Conservation (phyloP, 2,797 vertebrate genomes). For the Poecilia gillii region DNA sequence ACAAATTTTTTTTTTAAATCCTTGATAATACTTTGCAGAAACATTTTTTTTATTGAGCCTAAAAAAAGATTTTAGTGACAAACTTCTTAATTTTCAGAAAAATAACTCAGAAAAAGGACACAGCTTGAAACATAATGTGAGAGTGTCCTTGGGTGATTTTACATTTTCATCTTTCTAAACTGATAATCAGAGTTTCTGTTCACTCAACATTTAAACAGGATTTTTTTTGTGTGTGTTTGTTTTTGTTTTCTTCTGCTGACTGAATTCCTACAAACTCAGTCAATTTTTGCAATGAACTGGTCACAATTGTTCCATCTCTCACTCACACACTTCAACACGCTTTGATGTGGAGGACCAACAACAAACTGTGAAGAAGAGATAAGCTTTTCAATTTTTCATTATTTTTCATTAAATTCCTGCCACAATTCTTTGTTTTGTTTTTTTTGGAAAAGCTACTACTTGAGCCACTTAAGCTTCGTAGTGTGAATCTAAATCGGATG, state of each 20-base stretch:
- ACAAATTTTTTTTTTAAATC: neutral
- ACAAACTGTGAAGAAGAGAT: slow-evolving; percentile 56
- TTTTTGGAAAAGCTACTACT: slow-evolving; percentile 17
- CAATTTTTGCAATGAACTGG: slow-evolving; percentile 44
- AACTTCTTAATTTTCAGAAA: neutral
- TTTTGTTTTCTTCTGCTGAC: slow-evolving; percentile 12
- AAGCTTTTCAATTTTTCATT: slow-evolving; percentile 38
- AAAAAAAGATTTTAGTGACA: neutral
- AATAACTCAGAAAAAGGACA: neutral
- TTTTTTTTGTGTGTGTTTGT: neutral
- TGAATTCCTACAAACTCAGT: slow-evolving; percentile 37
- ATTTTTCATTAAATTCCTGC: slow-evolving; percentile 35
- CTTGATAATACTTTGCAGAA: neutral
- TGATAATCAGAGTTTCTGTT: neutral
- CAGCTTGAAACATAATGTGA: neutral
- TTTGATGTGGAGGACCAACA: slow-evolving; percentile 39
- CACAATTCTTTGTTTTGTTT: slow-evolving; percentile 35
- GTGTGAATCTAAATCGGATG: neutral
- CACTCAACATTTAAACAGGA: neutral
- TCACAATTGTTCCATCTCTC: slow-evolving; percentile 16
- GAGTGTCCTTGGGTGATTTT: slow-evolving; percentile 13
- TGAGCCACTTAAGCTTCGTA: neutral
- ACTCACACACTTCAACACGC: neutral
- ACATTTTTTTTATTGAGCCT: neutral
- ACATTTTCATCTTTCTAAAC: neutral